These are phyloP conservation scores for Apteryx mantelli DNA, from an alignment of 2,113 vertebrate species.

Conservation along the genomic window DNA sequence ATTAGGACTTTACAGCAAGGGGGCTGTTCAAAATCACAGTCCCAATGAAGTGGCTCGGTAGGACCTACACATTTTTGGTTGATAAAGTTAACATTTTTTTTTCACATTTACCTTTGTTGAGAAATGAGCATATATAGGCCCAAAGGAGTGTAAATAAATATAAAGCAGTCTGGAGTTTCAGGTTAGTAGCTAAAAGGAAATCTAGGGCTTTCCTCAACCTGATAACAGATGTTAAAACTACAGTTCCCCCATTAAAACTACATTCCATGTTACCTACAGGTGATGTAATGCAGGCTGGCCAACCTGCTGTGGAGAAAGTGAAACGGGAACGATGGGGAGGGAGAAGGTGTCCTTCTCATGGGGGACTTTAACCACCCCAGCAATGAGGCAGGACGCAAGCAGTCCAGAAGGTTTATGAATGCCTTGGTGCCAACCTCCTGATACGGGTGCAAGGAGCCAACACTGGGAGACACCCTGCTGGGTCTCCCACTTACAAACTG, in stretches of 20 bases:
- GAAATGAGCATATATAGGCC: neutral
- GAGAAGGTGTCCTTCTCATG: neutral
- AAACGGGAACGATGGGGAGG: fast-evolving
- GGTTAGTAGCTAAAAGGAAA: neutral
- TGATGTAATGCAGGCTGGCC: neutral
- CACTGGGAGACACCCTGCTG: neutral
- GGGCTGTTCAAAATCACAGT: neutral
- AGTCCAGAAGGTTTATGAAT: neutral
- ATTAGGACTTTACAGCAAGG: neutral
- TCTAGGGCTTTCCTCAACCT: neutral
- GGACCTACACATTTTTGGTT: neutral
- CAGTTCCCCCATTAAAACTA: neutral
- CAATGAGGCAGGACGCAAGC: neutral
- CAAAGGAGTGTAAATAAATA: neutral
- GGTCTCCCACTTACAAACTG: neutral
- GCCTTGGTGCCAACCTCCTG: neutral
- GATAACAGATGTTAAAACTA: neutral
- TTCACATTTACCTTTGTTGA: neutral
- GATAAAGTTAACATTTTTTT: neutral
- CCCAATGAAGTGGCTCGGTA: neutral
- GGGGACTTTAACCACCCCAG: neutral
- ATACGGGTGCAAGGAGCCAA: neutral
- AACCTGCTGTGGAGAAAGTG: neutral
- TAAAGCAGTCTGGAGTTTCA: neutral
- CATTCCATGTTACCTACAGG: neutral